Evolutionary conservation across 2,113 vertebrate genomes (phyloP).

Genomic region (Sminthopsis crassicaudata): DNA sequence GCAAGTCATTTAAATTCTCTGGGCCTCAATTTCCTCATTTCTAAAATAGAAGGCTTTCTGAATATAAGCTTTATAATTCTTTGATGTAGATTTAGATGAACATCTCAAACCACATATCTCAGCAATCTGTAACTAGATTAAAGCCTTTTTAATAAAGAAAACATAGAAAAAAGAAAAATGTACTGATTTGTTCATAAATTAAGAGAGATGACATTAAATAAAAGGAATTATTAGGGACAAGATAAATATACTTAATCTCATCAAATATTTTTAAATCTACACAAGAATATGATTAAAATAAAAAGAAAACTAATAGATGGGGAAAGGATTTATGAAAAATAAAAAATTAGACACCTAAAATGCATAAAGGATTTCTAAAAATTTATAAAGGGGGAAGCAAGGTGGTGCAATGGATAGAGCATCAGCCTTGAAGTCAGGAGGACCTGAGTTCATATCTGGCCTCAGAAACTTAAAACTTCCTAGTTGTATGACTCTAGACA

Average conservation of each 20-base stretch:
- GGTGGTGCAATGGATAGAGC: too few relatives aligned
- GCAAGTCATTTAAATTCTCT: neutral
- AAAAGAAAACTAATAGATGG: neutral
- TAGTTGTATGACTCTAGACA: too few relatives aligned
- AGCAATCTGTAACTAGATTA: neutral
- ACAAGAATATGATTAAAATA: neutral
- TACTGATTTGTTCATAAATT: neutral
- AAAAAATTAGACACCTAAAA: neutral
- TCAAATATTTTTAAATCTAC: neutral
- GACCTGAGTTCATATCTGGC: too few relatives aligned
- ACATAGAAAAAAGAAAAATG: neutral
- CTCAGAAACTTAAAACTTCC: too few relatives aligned
- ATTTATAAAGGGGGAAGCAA: neutral
- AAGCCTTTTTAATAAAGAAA: neutral
- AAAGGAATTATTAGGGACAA: neutral
- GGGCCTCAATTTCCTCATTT: neutral
- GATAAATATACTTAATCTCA: neutral
- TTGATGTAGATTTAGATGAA: neutral
- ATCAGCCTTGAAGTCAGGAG: too few relatives aligned
- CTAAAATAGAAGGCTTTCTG: neutral
- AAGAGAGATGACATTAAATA: neutral
- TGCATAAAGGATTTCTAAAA: neutral
- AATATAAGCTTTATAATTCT: neutral
- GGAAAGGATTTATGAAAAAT: neutral
- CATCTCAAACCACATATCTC: neutral